A percentile compares a stretch with the other conserved stretches of the same genome.
phyloP scores from a whole-genome alignment of 2,113 vertebrate genomes.

The Cephalopterus ornatus region DNA sequence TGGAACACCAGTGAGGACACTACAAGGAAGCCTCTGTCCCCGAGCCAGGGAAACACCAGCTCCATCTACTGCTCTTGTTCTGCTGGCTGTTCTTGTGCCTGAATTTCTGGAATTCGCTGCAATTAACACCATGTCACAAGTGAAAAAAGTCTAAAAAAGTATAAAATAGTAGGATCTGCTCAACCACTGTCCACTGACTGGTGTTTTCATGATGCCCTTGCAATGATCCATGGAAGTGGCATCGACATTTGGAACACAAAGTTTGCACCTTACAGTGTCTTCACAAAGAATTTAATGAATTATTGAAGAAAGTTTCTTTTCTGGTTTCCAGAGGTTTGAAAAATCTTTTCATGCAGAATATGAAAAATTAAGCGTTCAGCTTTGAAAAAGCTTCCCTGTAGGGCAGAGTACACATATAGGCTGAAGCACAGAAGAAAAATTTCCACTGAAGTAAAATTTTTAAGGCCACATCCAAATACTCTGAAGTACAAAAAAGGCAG shows the following conservation, averaged over 20 bases:
- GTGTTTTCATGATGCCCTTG: background rate
- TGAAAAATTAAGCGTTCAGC: background rate
- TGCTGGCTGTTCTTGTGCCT: background rate
- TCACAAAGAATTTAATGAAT: background rate
- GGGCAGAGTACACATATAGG: background rate
- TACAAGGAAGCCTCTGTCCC: background rate
- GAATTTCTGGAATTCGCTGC: background rate
- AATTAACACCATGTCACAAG: background rate
- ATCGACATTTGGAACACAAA: background rate
- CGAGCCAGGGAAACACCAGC: background rate
- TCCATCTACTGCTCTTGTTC: background rate
- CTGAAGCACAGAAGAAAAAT: background rate
- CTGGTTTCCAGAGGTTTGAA: background rate
- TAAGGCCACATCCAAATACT: background rate
- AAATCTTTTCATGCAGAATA: background rate
- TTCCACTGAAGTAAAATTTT: background rate
- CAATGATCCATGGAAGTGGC: background rate
- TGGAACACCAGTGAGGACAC: background rate
- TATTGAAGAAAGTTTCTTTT: background rate
- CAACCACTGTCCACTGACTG: background rate
- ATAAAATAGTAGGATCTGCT: background rate
- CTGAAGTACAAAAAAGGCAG: background rate
- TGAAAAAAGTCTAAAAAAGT: background rate
- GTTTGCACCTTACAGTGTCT: background rate
- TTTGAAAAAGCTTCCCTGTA: background rate